These are phyloP conservation scores for Ophioninae sp. DNA, from an alignment of 2,888 invertebrate genomes.

Conservation along the genomic window DNA sequence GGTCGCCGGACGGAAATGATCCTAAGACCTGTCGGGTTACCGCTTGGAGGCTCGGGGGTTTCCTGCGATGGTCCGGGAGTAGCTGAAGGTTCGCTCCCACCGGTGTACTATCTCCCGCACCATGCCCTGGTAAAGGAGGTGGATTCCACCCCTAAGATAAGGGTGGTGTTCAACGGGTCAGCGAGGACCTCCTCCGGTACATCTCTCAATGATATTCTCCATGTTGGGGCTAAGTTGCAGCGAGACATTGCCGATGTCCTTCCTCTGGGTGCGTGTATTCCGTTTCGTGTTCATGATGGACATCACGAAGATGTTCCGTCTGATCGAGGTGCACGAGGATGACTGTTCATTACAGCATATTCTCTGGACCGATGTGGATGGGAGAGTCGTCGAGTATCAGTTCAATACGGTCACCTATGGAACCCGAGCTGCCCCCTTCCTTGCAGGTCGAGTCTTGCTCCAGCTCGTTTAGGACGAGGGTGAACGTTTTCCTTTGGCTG, in stretches of 20 bases:
- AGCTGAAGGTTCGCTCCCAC: too few species aligned
- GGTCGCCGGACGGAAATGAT: neutral
- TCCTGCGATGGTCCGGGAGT: neutral
- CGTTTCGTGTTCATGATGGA: constrained; percentile 40
- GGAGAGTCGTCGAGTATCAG: constrained; percentile 12
- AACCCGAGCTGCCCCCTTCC: constrained; percentile 48
- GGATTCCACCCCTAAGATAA: constrained; percentile 5
- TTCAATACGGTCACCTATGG: constrained; percentile 56
- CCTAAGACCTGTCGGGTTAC: neutral
- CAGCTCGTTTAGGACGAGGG: constrained; percentile 35
- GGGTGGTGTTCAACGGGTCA: constrained; percentile 39
- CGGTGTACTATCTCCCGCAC: constrained; percentile 13
- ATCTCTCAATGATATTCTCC: too few species aligned
- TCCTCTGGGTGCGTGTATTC: constrained; percentile 23
- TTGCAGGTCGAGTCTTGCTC: constrained; percentile 24
- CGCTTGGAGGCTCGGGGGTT: neutral
- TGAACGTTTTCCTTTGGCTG: too few species aligned
- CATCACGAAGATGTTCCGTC: constrained; percentile 57
- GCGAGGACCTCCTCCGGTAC: too few species aligned
- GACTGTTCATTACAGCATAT: constrained; percentile 56
- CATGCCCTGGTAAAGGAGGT: constrained; percentile 11
- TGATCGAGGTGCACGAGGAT: constrained; percentile 47
- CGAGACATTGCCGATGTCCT: constrained; percentile 42
- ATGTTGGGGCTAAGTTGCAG: constrained; percentile 46
- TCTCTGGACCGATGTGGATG: constrained; percentile 27